These are phyloP conservation scores for Trididemnum miniatum DNA, from an alignment of 23 tunicate genomes.

Conservation along the genomic window DNA sequence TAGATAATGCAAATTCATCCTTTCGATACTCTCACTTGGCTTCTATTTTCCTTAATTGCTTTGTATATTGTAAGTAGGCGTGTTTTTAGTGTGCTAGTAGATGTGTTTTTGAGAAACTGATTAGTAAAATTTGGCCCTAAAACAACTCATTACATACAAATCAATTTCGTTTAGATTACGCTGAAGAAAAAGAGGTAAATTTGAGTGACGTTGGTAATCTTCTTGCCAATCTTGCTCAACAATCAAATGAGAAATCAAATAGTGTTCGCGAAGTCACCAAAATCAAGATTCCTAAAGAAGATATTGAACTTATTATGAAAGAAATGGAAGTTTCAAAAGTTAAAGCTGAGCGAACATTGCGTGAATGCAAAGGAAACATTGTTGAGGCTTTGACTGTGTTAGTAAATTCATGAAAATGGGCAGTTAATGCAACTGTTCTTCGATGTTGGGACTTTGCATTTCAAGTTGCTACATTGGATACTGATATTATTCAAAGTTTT, in stretches of 20 bases:
- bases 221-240: constrained; percentile 53
- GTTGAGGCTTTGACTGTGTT: constrained; percentile 65
- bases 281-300: constrained; percentile 77
- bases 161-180: constrained; percentile 54
- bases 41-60: too few species aligned
- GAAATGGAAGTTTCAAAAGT: constrained; percentile 81
- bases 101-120: neutral
- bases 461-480: too few species aligned
- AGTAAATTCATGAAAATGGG: constrained; percentile 67
- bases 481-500: too few species aligned
- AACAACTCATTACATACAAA: too few species aligned
- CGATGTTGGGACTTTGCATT: too few species aligned
- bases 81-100: neutral
- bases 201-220: constrained; percentile 56
- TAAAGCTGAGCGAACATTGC: constrained; percentile 65
- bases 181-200: constrained; percentile 88
- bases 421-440: too few species aligned
- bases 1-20: too few species aligned
- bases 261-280: constrained; percentile 54
- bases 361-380: constrained; percentile 75
- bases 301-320: constrained; percentile 74
- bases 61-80: too few species aligned
- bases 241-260: constrained; percentile 21
- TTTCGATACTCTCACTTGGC: too few species aligned
- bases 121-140: too few species aligned